Percentiles rank a stretch among this genome's conserved stretches.
Evolutionary conservation across 2,888 invertebrate genomes (phyloP).

Genomic region (Aradus depressus): DNA sequence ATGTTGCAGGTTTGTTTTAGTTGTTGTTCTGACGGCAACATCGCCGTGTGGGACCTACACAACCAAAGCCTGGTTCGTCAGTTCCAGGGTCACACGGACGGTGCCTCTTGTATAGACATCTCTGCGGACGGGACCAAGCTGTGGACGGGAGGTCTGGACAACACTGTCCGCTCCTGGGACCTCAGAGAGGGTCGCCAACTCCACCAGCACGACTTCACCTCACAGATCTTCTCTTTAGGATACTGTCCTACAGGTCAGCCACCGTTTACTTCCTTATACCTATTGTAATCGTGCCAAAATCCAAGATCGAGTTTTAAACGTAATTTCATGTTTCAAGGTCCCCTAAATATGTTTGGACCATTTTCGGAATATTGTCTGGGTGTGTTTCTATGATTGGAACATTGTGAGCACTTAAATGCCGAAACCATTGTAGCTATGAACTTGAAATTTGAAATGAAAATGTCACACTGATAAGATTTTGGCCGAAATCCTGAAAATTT

Average conservation of each 20-base stretch:
- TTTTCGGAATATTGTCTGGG: too few species aligned
- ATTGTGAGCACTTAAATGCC: too few species aligned
- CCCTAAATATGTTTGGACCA: too few species aligned
- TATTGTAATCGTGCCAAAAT: too few species aligned
- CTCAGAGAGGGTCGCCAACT: constrained; percentile 82
- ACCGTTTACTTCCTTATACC: background rate
- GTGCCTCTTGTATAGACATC: constrained; percentile 95
- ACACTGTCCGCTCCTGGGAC: constrained; percentile 95
- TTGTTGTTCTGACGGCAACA: constrained; percentile 96
- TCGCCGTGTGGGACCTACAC: constrained; percentile 90
- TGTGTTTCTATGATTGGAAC: too few species aligned
- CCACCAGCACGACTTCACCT: constrained; percentile 90
- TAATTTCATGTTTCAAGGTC: too few species aligned
- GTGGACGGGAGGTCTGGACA: constrained; percentile 92
- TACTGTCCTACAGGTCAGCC: constrained; percentile 68
- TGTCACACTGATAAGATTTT: too few species aligned
- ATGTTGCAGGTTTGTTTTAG: constrained; percentile 71
- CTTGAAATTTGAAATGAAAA: too few species aligned
- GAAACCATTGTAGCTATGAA: too few species aligned
- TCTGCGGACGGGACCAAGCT: constrained; percentile 75
- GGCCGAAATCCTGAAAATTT: too few species aligned
- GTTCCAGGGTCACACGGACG: constrained; percentile 94
- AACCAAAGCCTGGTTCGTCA: constrained; percentile 85
- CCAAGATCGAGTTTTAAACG: too few species aligned
- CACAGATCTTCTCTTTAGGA: constrained; percentile 72